Evolutionary conservation across 2,888 invertebrate species (phyloP), one percentile per base, ranked within the genome.

Genomic region (Bursaphelenchus okinawaensis): DNA sequence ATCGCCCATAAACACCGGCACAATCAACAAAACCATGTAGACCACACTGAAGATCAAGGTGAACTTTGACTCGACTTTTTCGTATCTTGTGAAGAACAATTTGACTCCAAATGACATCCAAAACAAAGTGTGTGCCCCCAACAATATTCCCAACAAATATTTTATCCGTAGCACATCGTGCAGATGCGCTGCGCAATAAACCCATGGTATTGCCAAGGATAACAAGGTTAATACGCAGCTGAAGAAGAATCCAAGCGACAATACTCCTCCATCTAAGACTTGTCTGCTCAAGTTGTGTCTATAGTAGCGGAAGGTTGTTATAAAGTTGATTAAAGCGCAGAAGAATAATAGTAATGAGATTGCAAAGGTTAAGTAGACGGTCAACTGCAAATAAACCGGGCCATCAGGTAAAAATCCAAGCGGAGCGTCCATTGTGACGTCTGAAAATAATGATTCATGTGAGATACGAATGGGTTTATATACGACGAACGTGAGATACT

Each of bases 51-150:
- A 59, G 50, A 59, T 6, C 22, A 23, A 50, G 8, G 50, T 8
- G n/a, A 1, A 20, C 24, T 19, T 19, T n/a, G 60, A 50, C 16
- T 20, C 29, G 12, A n/a, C 9, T 19, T 29, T 22, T 57, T 59
- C 60, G 19, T 40, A 59, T 9, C 60, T 31, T 12, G 40, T 20
- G 20, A 23, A 12, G 51, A 59, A 20, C 20, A 59, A 28, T 22
- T 31, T 29, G 20, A 59, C 12, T 1, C 22, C 40, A 20, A 50
- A 1, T 19, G 52, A 51, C n/a, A 52, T 6, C 60, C 60, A 59
- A 20, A 40, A 59, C 16, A 29, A 16, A 9, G 60, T 59, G 60
- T 59, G 31, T 16, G 51, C 3, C 16, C 29, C 52, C 24, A 59
- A 7, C 4, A 59, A 9, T 16, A n/a, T 2, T 8, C 22, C 16